phyloP scores from a whole-genome alignment of 2,888 invertebrate genomes.

The Rhaphigaster nebulosa region DNA sequence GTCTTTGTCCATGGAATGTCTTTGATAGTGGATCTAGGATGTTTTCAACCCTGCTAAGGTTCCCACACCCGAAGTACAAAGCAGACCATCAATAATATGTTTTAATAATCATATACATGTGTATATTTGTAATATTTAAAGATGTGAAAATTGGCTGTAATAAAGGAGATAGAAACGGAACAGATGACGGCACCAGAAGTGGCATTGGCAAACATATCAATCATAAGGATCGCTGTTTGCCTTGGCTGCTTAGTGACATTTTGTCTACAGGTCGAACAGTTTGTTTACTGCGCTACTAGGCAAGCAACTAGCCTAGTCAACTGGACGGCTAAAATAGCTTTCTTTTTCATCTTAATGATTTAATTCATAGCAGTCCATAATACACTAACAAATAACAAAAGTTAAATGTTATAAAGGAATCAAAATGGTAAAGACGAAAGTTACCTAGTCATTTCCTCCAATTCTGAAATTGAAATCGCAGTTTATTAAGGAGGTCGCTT shows the following conservation, averaged over 20 bases:
- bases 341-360: not conserved
- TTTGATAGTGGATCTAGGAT: too few relatives aligned
- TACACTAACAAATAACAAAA: not conserved
- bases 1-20: too few relatives aligned
- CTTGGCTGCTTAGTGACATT: not conserved
- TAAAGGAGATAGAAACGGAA: not conserved
- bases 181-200: not conserved
- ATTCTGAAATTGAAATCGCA: too few relatives aligned
- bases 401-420: not conserved
- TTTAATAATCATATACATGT: not conserved
- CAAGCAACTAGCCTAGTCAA: not conserved
- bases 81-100: not conserved
- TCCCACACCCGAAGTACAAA: not conserved
- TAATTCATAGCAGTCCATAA: not conserved
- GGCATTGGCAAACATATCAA: slow-evolving; percentile 26
- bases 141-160: not conserved
- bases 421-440: too few relatives aligned
- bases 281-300: not conserved
- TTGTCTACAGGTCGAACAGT: not conserved
- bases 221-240: not conserved
- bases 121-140: not conserved
- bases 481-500: too few relatives aligned
- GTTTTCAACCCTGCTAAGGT: too few relatives aligned
- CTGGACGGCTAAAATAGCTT: not conserved
- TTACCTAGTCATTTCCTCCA: too few relatives aligned